phyloP scores from a whole-genome alignment of 30 jellyfish, hydroid and myxozoan genomes.

The Clytia hemisphaerica region DNA sequence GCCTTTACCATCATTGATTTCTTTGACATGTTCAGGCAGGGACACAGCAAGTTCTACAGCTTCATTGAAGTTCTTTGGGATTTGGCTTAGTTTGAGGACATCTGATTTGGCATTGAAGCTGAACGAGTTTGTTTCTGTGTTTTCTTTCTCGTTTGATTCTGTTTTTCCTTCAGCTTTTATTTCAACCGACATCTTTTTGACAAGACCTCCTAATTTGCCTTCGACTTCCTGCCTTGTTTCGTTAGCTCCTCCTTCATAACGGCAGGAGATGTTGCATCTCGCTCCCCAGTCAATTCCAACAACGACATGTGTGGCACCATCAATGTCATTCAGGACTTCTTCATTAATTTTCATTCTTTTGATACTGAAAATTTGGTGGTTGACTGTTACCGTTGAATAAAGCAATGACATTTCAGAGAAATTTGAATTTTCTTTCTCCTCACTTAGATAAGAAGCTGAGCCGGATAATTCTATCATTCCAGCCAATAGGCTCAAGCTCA shows the following conservation, averaged over 20 bases:
- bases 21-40: constrained; percentile 32
- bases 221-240: constrained; percentile 32
- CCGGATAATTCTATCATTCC: constrained; percentile 48
- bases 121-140: constrained; percentile 7
- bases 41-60: constrained; percentile 24
- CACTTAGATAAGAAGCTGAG: constrained; percentile 36
- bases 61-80: constrained; percentile 43
- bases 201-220: constrained; percentile 37
- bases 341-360: constrained; percentile 29
- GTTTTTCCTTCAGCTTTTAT: constrained; percentile 32
- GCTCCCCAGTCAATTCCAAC: constrained; percentile 76
- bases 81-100: constrained; percentile 28
- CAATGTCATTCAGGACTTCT: constrained; percentile 8
- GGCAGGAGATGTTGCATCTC: constrained; percentile 43
- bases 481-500: constrained; percentile 37
- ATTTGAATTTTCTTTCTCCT: constrained; percentile 40
- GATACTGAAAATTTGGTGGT: constrained; percentile 44
- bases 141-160: constrained; percentile 16
- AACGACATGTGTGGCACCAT: constrained; percentile 58
- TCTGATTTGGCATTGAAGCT: constrained; percentile 40
- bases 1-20: constrained; percentile 47
- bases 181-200: constrained; percentile 25
- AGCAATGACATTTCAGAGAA: constrained; percentile 30
- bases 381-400: constrained; percentile 29
- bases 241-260: constrained; percentile 2